phyloP scores from a whole-genome alignment of 2,113 vertebrate genomes.

The Baryphthengus martii region DNA sequence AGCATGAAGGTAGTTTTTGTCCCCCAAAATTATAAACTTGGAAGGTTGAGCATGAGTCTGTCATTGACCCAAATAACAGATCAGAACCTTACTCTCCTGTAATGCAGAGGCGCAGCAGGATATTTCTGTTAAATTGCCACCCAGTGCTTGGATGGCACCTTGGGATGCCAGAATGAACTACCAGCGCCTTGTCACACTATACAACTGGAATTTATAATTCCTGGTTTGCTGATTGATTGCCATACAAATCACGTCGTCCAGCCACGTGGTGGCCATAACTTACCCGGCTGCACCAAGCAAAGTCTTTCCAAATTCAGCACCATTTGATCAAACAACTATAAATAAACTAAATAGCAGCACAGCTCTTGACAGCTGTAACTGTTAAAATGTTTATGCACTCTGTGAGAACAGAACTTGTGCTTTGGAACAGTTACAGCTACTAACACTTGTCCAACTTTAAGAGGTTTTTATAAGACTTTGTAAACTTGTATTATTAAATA shows the following conservation, averaged over 20 bases:
- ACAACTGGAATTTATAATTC: neutral
- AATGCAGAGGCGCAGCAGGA: neutral
- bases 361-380: neutral
- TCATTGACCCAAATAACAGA: neutral
- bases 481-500: neutral
- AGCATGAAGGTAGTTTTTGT: neutral
- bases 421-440: neutral
- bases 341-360: neutral
- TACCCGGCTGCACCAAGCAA: neutral
- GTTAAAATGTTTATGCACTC: neutral
- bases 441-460: neutral
- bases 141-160: neutral
- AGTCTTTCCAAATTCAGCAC: neutral
- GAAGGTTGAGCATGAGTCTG: neutral
- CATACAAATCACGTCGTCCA: neutral
- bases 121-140: neutral
- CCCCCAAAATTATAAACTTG: neutral
- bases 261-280: neutral
- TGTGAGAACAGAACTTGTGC: neutral
- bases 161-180: neutral
- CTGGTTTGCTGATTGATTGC: neutral
- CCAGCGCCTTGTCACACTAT: neutral
- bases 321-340: neutral
- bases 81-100: neutral
- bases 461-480: neutral